Conservation (phyloP, 1,140 invertebrate species). For the Forficula auricularia region DNA sequence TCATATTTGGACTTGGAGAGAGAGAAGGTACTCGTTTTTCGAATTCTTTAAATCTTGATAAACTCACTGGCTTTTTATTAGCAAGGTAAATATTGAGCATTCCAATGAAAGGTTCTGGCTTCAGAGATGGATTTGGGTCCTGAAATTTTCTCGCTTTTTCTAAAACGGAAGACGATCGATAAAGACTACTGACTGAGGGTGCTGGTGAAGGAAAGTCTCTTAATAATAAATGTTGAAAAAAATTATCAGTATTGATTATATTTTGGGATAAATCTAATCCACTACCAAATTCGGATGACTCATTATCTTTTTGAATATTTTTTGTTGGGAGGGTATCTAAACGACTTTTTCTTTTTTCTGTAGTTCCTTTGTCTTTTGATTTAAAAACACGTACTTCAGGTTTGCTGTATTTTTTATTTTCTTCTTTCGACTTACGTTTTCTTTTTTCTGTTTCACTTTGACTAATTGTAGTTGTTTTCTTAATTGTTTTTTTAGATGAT, state of each 20-base stretch:
- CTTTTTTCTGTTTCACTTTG: slow-evolving; percentile 5
- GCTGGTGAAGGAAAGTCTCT: slow-evolving; percentile 24
- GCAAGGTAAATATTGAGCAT: slow-evolving; percentile 41
- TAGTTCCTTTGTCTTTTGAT: no score
- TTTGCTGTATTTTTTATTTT: slow-evolving; percentile 18
- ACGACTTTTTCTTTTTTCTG: not conserved
- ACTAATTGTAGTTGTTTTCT: slow-evolving; percentile 13
- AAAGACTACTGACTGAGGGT: slow-evolving; percentile 19
- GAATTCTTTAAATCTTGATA: slow-evolving; percentile 49
- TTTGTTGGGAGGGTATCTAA: slow-evolving; percentile 22
- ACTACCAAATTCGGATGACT: slow-evolving; percentile 16
- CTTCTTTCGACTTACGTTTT: slow-evolving; percentile 13
- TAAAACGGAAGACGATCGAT: slow-evolving; percentile 31
- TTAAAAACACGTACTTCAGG: not conserved
- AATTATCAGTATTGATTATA: slow-evolving; percentile 35
- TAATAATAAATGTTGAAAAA: slow-evolving; percentile 52
- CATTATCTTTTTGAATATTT: slow-evolving; percentile 33
- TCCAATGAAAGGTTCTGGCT: slow-evolving; percentile 35
- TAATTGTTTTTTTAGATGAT: slow-evolving; percentile 15
- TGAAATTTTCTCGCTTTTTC: slow-evolving; percentile 45
- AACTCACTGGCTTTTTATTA: slow-evolving; percentile 47
- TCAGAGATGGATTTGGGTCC: slow-evolving; percentile 20
- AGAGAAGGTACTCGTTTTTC: slow-evolving; percentile 32
- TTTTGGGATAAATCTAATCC: no score
- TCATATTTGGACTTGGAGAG: slow-evolving; percentile 26